Evolutionary conservation across 2,797 vertebrate species (phyloP).

Genomic region (Harpagifer antarcticus): DNA sequence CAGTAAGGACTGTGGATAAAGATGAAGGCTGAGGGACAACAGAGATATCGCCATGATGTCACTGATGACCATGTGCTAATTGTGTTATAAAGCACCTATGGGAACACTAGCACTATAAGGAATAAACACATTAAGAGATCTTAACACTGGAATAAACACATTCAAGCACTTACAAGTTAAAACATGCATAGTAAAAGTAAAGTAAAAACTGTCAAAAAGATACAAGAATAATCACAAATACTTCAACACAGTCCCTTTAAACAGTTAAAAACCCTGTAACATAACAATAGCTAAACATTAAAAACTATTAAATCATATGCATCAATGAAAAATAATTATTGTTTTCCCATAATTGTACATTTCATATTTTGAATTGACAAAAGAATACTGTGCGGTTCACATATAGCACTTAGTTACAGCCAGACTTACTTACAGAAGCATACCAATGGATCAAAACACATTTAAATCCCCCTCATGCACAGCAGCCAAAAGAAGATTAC

Average conservation of each 20-base stretch:
- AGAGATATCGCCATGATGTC: conserved; percentile 20
- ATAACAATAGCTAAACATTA: neutral
- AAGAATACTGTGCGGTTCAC: neutral
- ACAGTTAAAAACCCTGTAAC: neutral
- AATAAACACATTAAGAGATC: neutral
- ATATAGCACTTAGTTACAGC: neutral
- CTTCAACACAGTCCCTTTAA: neutral
- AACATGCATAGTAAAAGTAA: neutral
- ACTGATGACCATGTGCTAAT: conserved; percentile 62
- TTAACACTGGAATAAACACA: neutral
- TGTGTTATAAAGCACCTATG: conserved; percentile 49
- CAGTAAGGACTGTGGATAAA: conserved; percentile 32
- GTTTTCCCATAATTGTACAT: neutral
- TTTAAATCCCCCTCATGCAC: neutral
- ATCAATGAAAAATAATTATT: too few species aligned
- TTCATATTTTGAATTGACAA: neutral
- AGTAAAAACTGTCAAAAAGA: neutral
- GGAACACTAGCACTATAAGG: conserved; percentile 16
- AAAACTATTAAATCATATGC: neutral
- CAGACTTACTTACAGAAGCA: neutral
- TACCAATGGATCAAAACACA: neutral
- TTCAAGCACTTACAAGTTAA: neutral
- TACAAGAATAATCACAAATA: neutral
- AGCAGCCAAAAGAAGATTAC: neutral
- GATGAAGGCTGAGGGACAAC: conserved; percentile 34